A percentile compares a stretch with the other conserved stretches of the same genome.
Conservation (phyloP, 2,797 vertebrate species). For the Sylvilagus floridanus region DNA sequence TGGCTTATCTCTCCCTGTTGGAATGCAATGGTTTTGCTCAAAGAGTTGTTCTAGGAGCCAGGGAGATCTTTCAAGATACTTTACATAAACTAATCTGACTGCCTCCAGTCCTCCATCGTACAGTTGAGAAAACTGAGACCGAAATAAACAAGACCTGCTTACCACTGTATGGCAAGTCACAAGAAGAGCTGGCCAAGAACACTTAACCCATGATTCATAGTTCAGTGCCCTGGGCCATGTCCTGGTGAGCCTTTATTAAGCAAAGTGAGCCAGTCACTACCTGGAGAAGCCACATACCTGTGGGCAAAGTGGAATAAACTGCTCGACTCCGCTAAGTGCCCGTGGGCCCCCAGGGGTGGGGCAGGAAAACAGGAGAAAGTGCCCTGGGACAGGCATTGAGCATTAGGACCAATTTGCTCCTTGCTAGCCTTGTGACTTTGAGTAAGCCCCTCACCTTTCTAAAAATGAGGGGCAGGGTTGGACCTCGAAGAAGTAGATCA, state of each 20-base stretch:
- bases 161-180: not conserved
- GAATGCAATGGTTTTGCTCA: not conserved
- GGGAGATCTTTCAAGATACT: not conserved
- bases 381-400: not conserved
- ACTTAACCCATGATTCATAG: not conserved
- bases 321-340: not conserved
- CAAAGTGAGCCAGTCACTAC: slow-evolving; percentile 18
- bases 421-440: not conserved
- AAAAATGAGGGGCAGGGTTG: not conserved
- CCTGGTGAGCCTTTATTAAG: not conserved
- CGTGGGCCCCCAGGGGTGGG: not conserved
- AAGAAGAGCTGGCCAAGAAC: not conserved
- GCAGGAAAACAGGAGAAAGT: slow-evolving; percentile 13
- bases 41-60: slow-evolving; percentile 18
- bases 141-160: slow-evolving; percentile 34
- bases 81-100: slow-evolving; percentile 23
- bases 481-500: not conserved
- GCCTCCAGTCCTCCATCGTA: not conserved
- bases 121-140: slow-evolving; percentile 39
- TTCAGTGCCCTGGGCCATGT: not conserved
- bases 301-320: slow-evolving; percentile 58
- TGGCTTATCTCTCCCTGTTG: slow-evolving; percentile 5
- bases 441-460: not conserved
- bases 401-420: not conserved
- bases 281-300: slow-evolving; percentile 48